Percentiles rank a stretch among this genome's conserved stretches.
These are phyloP conservation scores for Phrynocephalus vlangalii DNA, from an alignment of 2,797 vertebrate species.

Conservation along the genomic window DNA sequence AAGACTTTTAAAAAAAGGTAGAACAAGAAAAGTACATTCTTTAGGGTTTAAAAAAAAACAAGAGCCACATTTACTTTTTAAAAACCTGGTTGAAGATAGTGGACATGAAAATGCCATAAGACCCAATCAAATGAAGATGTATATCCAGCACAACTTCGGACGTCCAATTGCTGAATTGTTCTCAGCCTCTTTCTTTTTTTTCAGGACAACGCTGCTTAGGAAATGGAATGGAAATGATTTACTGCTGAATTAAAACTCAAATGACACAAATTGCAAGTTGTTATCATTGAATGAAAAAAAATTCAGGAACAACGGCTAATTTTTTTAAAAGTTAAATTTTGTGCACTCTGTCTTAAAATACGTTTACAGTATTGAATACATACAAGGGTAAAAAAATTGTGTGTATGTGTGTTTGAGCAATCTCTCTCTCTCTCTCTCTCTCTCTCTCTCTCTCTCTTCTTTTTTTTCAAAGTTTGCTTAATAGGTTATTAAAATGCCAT, in stretches of 20 bases:
- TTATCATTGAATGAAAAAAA: constrained; percentile 83
- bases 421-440: constrained; percentile 86
- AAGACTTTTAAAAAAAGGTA: constrained; percentile 81
- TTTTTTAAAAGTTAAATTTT: constrained; percentile 89
- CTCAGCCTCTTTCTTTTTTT: constrained; percentile 80
- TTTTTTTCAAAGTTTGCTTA: constrained; percentile 90
- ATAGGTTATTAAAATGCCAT: constrained; percentile 90
- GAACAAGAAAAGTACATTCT: constrained; percentile 82
- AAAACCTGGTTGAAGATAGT: constrained; percentile 82
- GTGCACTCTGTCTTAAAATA: constrained; percentile 99
- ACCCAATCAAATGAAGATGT: constrained; percentile 83
- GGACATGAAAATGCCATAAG: constrained; percentile 83
- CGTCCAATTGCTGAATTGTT: constrained; percentile 80
- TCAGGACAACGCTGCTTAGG: constrained; percentile 85
- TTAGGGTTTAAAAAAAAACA: constrained; percentile 73
- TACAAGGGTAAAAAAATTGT: constrained; percentile 98
- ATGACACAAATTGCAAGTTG: constrained; percentile 82
- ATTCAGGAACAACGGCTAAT: constrained; percentile 93
- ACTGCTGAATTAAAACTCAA: constrained; percentile 87
- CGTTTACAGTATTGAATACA: constrained; percentile 99
- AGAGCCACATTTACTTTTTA: constrained; percentile 84
- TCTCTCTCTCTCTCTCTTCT: constrained; percentile 82
- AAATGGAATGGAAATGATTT: constrained; percentile 84
- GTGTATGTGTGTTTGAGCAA: constrained; percentile 97
- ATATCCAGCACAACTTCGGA: constrained; percentile 91